Percentiles rank a stretch among this genome's conserved stretches.
phyloP scores from a whole-genome alignment of 2,797 vertebrate genomes.

The Microcaecilia unicolor region DNA sequence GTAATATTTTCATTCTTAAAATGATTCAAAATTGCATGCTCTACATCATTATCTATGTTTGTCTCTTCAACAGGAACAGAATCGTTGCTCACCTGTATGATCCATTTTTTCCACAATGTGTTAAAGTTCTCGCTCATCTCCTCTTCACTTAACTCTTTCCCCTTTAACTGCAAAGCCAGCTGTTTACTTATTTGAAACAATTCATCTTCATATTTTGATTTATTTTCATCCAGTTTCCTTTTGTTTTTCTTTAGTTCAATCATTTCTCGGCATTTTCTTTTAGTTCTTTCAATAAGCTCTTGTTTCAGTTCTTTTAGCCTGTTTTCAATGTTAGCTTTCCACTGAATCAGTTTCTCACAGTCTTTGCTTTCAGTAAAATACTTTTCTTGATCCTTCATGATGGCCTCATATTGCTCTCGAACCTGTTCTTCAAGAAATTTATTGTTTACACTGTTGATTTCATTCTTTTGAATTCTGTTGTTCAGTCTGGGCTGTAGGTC shows the following conservation, averaged over 20 bases:
- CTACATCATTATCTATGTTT: neutral
- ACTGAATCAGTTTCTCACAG: constrained; percentile 38
- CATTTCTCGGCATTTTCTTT: constrained; percentile 15
- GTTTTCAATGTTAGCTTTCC: constrained; percentile 22
- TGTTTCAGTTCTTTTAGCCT: constrained; percentile 23
- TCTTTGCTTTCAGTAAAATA: constrained; percentile 42
- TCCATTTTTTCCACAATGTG: accelerated
- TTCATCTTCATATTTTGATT: neutral
- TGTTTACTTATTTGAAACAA: constrained; percentile 27
- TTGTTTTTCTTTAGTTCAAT: constrained; percentile 12
- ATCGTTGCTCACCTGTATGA: neutral
- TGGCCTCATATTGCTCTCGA: constrained; percentile 5
- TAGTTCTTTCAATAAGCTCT: constrained; percentile 12
- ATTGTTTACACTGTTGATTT: neutral
- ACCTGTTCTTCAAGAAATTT: constrained; percentile 3
- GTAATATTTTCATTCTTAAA: neutral
- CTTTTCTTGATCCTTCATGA: constrained; percentile 16
- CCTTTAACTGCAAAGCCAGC: constrained; percentile 19
- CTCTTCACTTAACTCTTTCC: neutral
- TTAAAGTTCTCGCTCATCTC: neutral
- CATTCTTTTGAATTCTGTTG: constrained; percentile 32
- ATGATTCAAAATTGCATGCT: neutral
- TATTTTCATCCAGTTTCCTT: constrained; percentile 16
- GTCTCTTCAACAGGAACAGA: accelerated
- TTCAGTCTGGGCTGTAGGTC: constrained; percentile 26